These are phyloP conservation scores for Augiades crinisus DNA, from an alignment of 2,888 invertebrate species.

Conservation along the genomic window DNA sequence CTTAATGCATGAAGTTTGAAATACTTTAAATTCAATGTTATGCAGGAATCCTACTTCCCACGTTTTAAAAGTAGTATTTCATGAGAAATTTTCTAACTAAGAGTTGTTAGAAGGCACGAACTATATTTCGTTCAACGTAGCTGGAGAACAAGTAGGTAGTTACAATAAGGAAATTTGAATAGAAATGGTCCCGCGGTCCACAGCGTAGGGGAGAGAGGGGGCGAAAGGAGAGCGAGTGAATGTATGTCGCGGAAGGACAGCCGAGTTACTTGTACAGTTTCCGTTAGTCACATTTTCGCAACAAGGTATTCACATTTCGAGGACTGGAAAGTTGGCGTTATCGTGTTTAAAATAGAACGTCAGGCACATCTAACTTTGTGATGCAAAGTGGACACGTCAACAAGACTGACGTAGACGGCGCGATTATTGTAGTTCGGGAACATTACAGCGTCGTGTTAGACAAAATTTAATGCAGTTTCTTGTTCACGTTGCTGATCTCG, in stretches of 20 bases:
- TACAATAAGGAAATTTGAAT: conserved; percentile 52
- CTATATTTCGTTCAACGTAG: conserved; percentile 12
- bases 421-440: conserved; percentile 20
- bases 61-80: conserved; percentile 19
- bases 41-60: not conserved
- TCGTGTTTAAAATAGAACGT: conserved; percentile 80
- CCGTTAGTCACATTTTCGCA: conserved; percentile 81
- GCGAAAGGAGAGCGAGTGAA: conserved; percentile 37
- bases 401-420: conserved; percentile 28
- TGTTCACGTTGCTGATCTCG: no score
- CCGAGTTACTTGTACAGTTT: conserved; percentile 76
- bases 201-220: conserved; percentile 26
- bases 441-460: not conserved
- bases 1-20: conserved; percentile 19
- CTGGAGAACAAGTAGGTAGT: conserved; percentile 19
- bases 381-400: conserved; percentile 71
- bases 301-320: conserved; percentile 81
- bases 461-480: not conserved
- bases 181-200: conserved; percentile 44
- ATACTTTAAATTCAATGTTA: conserved; percentile 17
- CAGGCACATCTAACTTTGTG: conserved; percentile 78
- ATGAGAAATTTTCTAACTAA: conserved; percentile 14
- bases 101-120: conserved; percentile 16
- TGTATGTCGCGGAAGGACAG: conserved; percentile 62
- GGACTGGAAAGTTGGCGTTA: conserved; percentile 79